Percentiles rank a stretch among this genome's conserved stretches.
Evolutionary conservation across 2,797 vertebrate species (phyloP).

Genomic region (Mionectes olivaceus): DNA sequence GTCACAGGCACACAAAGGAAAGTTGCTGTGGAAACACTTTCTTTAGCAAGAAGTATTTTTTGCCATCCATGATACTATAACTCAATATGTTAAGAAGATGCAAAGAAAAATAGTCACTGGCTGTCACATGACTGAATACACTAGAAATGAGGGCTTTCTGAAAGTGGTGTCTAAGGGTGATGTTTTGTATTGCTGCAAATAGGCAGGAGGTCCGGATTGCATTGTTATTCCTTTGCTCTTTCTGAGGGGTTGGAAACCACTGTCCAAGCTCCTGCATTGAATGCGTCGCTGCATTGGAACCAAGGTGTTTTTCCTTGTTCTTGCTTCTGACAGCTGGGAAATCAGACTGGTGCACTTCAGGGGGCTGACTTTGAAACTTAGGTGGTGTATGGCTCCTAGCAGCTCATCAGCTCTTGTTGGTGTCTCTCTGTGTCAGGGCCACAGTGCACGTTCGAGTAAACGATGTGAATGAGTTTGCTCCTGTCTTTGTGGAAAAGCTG

Average conservation of each 20-base stretch:
- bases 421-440: slow-evolving; percentile 83
- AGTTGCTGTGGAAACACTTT: not conserved
- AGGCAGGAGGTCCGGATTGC: not conserved
- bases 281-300: not conserved
- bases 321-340: not conserved
- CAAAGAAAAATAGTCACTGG: not conserved
- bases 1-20: not conserved
- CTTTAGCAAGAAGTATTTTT: not conserved
- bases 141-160: not conserved
- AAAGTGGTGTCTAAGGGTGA: not conserved
- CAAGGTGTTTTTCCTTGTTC: not conserved
- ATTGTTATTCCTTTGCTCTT: not conserved
- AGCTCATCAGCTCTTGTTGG: not conserved
- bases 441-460: slow-evolving; percentile 96
- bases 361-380: not conserved
- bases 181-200: not conserved
- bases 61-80: not conserved
- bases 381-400: not conserved
- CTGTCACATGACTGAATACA: not conserved
- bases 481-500: slow-evolving; percentile 93
- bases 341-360: not conserved
- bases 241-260: not conserved
- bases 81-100: not conserved
- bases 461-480: slow-evolving; percentile 97
- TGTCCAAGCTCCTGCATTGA: not conserved